These are phyloP conservation scores for Dendrolimus houi DNA, from an alignment of 2,888 invertebrate genomes.

Conservation along the genomic window DNA sequence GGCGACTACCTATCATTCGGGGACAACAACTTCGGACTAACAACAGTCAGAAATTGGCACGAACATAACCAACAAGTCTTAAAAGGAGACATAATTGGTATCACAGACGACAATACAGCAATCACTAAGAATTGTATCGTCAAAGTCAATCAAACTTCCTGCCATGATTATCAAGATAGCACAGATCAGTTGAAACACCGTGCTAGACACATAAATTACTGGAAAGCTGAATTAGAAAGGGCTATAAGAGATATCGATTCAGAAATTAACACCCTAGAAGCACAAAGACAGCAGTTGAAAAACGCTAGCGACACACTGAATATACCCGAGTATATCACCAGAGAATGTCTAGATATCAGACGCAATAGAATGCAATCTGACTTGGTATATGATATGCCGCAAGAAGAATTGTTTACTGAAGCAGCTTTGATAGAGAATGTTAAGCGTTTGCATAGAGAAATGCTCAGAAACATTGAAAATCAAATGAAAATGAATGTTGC, in stretches of 20 bases:
- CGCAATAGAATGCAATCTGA: slow-evolving; percentile 83
- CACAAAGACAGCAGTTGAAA: slow-evolving; percentile 60
- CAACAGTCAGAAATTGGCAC: slow-evolving; percentile 52
- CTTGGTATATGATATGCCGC: slow-evolving; percentile 83
- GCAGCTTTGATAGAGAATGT: slow-evolving; percentile 83
- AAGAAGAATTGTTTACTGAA: slow-evolving; percentile 85
- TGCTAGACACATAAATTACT: slow-evolving; percentile 60
- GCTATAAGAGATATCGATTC: slow-evolving; percentile 60
- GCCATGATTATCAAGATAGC: slow-evolving; percentile 53
- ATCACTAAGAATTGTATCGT: slow-evolving; percentile 63
- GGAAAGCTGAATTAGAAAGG: slow-evolving; percentile 60
- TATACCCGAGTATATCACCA: slow-evolving; percentile 63
- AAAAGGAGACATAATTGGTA: slow-evolving; percentile 57
- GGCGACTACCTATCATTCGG: slow-evolving; percentile 55
- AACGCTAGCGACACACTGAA: slow-evolving; percentile 56
- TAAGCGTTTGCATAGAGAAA: slow-evolving; percentile 77
- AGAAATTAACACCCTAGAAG: slow-evolving; percentile 50
- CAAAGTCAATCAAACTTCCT: slow-evolving; percentile 62
- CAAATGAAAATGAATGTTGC: slow-evolving; percentile 84
- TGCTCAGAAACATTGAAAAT: slow-evolving; percentile 80
- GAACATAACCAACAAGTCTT: slow-evolving; percentile 50
- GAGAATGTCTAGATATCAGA: slow-evolving; percentile 83
- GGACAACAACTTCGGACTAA: slow-evolving; percentile 41
- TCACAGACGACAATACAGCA: slow-evolving; percentile 56
- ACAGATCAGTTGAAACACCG: slow-evolving; percentile 58